These are phyloP conservation scores for Monopis laevigella DNA, from an alignment of 2,888 invertebrate genomes.

Conservation along the genomic window DNA sequence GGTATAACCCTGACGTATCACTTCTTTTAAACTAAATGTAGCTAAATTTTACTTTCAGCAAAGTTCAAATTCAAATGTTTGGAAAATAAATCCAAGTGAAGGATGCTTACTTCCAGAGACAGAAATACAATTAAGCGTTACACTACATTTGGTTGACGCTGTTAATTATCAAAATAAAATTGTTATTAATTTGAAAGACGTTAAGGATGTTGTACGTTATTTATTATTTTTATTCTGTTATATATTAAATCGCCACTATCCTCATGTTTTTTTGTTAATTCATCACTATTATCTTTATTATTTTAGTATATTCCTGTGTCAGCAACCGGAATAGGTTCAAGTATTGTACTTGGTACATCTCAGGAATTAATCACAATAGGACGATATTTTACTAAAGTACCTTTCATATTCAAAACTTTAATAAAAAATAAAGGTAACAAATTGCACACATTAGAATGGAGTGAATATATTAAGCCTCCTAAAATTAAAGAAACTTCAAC, in stretches of 20 bases:
- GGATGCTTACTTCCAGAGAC: constrained; percentile 45
- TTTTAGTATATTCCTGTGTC: constrained; percentile 51
- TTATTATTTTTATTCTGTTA: too few species aligned
- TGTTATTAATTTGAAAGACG: constrained; percentile 47
- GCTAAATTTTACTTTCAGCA: too few species aligned
- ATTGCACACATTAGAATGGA: constrained; percentile 62
- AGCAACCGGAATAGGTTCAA: constrained; percentile 72
- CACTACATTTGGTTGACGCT: constrained; percentile 46
- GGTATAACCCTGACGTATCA: too few species aligned
- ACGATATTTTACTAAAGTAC: constrained; percentile 68
- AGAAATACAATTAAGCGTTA: constrained; percentile 37
- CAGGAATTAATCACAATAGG: constrained; percentile 70
- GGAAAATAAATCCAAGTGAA: constrained; percentile 43
- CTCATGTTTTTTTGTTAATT: neutral
- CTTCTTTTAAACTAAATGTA: too few species aligned
- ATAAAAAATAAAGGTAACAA: constrained; percentile 67
- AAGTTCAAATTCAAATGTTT: too few species aligned
- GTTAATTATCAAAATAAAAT: constrained; percentile 49
- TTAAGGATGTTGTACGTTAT: constrained; percentile 51
- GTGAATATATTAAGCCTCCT: constrained; percentile 48
- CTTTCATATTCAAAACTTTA: constrained; percentile 40
- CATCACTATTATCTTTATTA: neutral
- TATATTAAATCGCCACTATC: too few species aligned
- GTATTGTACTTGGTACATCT: constrained; percentile 69
- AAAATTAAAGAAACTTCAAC: constrained; percentile 37